Evolutionary conservation across 2,113 vertebrate species (phyloP).

Genomic region (Cynoglossus semilaevis): DNA sequence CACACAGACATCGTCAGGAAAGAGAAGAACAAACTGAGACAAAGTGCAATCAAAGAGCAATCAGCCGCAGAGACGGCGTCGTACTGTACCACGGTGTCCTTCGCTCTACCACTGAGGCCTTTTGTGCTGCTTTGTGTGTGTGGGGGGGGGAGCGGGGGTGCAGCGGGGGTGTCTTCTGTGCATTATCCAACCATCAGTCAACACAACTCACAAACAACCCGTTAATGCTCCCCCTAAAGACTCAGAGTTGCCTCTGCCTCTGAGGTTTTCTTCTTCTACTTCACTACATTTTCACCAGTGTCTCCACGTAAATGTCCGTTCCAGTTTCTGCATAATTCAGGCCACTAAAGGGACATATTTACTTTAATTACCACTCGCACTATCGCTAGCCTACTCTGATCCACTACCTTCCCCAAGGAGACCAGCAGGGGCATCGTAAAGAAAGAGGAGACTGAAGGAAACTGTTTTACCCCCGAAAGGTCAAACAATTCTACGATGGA

Average conservation of each 20-base stretch:
- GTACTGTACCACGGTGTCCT: conserved; percentile 30
- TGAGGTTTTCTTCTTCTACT: conserved; percentile 2
- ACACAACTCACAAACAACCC: conserved; percentile 49
- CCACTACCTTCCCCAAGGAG: conserved; percentile 26
- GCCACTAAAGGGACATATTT: conserved; percentile 66
- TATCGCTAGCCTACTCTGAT: conserved; percentile 42
- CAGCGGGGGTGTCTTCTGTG: conserved; percentile 14
- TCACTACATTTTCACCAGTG: conserved; percentile 34
- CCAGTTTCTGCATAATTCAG: conserved; percentile 62
- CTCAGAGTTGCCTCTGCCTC: not conserved
- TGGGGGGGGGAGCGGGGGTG: too few relatives aligned
- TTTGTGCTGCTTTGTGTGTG: conserved; percentile 13
- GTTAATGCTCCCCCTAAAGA: conserved; percentile 58
- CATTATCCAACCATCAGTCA: conserved; percentile 22
- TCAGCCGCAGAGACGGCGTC: conserved; percentile 32
- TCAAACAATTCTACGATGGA: conserved; percentile 42
- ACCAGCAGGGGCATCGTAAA: conserved; percentile 18
- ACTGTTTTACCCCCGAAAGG: conserved; percentile 55
- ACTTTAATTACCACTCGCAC: conserved; percentile 63
- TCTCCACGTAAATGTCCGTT: conserved; percentile 32
- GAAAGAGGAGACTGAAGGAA: conserved; percentile 52
- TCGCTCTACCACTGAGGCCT: conserved; percentile 48
- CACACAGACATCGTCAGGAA: conserved; percentile 35
- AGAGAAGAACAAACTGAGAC: conserved; percentile 33
- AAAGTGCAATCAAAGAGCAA: conserved; percentile 33